A percentile compares a stretch with the other conserved stretches of the same genome.
These are phyloP conservation scores for Chaetodon trifasciatus DNA, from an alignment of 2,797 vertebrate genomes.

Conservation along the genomic window DNA sequence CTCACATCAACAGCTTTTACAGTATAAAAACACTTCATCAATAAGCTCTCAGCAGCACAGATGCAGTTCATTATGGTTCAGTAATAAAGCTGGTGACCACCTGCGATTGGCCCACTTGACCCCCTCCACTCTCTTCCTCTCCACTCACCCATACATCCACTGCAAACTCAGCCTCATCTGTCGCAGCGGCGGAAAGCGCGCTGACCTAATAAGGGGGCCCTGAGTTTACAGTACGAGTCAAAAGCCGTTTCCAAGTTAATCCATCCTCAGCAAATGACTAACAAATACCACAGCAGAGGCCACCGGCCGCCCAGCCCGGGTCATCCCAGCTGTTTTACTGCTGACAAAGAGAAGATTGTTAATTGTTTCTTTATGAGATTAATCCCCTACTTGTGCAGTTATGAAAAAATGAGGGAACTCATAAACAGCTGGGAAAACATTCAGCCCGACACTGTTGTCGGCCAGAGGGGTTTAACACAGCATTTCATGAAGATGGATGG, in stretches of 20 bases:
- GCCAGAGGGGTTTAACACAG: slow-evolving; percentile 37
- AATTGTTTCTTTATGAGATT: slow-evolving; percentile 74
- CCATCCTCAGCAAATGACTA: slow-evolving; percentile 68
- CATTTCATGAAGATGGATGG: slow-evolving; percentile 49
- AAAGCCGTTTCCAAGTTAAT: slow-evolving; percentile 61
- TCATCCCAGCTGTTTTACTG: slow-evolving; percentile 65
- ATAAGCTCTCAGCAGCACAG: slow-evolving; percentile 1
- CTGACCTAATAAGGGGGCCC: slow-evolving; percentile 38
- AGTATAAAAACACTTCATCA: slow-evolving; percentile 16
- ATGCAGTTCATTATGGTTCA: slow-evolving; percentile 22
- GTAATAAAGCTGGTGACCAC: slow-evolving; percentile 45
- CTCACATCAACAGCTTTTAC: slow-evolving; percentile 2
- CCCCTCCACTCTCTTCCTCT: slow-evolving; percentile 36
- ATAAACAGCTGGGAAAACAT: slow-evolving; percentile 76
- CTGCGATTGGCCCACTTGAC: slow-evolving; percentile 57
- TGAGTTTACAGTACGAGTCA: slow-evolving; percentile 66
- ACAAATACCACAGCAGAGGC: slow-evolving; percentile 50
- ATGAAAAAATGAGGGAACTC: slow-evolving; percentile 47
- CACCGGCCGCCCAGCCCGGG: slow-evolving; percentile 13
- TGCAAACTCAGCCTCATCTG: slow-evolving; percentile 44
- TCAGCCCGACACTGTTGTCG: slow-evolving; percentile 22
- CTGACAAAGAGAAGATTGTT: slow-evolving; percentile 78
- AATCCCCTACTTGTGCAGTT: slow-evolving; percentile 61
- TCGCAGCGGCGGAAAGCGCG: slow-evolving; percentile 34
- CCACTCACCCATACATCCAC: slow-evolving; percentile 14